A percentile compares a stretch with the other conserved stretches of the same genome.
Conservation (phyloP, 2,113 vertebrate species). For the Emydura subglobosa region DNA sequence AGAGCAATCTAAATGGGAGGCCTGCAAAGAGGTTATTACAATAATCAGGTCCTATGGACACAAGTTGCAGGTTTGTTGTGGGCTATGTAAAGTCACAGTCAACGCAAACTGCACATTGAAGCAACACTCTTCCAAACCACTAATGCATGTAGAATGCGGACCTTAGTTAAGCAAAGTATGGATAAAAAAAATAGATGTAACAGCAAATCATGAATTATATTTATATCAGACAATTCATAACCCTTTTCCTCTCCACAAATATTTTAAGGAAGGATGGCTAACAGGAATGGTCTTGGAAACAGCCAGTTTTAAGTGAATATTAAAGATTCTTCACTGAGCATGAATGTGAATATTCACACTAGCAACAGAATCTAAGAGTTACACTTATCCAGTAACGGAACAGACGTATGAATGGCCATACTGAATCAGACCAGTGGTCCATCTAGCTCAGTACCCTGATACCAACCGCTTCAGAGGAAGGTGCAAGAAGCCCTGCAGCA, state of each 20-base stretch:
- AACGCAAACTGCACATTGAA: not conserved
- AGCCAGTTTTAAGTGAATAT: conserved; percentile 27
- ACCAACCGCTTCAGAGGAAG: accelerated
- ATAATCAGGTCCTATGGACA: not conserved
- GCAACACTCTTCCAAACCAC: not conserved
- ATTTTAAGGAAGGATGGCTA: conserved; percentile 23
- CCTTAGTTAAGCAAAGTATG: not conserved
- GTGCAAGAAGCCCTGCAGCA: not conserved
- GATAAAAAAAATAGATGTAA: not conserved
- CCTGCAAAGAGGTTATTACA: not conserved
- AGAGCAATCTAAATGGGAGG: not conserved
- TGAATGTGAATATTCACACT: conserved; percentile 46
- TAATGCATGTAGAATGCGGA: not conserved
- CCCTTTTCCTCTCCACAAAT: not conserved
- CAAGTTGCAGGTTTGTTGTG: not conserved
- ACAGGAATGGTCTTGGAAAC: not conserved
- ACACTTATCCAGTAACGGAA: conserved; percentile 5
- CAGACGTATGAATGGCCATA: not conserved
- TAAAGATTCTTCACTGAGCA: conserved; percentile 24
- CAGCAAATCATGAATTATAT: not conserved
- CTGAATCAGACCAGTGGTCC: not conserved
- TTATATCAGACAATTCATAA: accelerated
- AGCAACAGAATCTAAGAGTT: conserved; percentile 20
- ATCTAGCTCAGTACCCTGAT: not conserved
- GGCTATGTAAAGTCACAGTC: not conserved